phyloP scores from a whole-genome alignment of 2,888 invertebrate genomes.

The Laspeyria flexula region DNA sequence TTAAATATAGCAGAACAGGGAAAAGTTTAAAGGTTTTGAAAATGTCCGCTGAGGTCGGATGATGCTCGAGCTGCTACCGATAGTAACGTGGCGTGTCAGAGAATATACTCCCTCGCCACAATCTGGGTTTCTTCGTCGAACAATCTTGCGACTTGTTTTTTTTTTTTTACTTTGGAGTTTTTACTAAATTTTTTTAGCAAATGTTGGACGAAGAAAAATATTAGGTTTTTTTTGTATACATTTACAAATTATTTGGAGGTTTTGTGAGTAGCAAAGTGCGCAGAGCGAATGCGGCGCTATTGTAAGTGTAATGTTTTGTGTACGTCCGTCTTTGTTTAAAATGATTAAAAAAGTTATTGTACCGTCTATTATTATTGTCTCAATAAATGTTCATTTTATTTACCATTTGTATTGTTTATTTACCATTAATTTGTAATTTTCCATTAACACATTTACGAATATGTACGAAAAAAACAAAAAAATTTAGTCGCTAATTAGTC shows the following conservation, averaged over 20 bases:
- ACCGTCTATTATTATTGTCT: constrained; percentile 62
- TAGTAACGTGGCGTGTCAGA: constrained; percentile 25
- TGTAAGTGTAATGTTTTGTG: constrained; percentile 77
- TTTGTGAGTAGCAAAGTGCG: constrained; percentile 50
- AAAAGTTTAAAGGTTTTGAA: constrained; percentile 80
- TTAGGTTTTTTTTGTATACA: constrained; percentile 28
- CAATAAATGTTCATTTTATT: constrained; percentile 58
- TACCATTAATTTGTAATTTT: too few species aligned
- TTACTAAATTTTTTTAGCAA: constrained; percentile 66
- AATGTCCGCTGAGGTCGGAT: constrained; percentile 78
- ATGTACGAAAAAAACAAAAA: too few species aligned
- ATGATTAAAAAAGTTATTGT: constrained; percentile 62
- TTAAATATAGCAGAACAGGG: constrained; percentile 81
- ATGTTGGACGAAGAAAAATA: constrained; percentile 62
- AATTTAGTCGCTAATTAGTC: too few species aligned
- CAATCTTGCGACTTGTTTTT: constrained; percentile 63
- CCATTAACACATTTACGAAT: too few species aligned
- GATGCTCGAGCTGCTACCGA: constrained; percentile 57
- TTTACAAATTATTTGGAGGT: constrained; percentile 42
- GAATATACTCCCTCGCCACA: constrained; percentile 45
- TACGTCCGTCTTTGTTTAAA: constrained; percentile 56
- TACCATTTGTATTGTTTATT: constrained; percentile 25
- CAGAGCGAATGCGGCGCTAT: constrained; percentile 53
- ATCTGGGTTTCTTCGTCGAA: constrained; percentile 60
- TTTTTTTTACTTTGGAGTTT: constrained; percentile 41